A percentile compares a stretch with the other conserved stretches of the same genome.
phyloP scores from a whole-genome alignment of 2,797 vertebrate genomes.

The Lacerta bilineata region DNA sequence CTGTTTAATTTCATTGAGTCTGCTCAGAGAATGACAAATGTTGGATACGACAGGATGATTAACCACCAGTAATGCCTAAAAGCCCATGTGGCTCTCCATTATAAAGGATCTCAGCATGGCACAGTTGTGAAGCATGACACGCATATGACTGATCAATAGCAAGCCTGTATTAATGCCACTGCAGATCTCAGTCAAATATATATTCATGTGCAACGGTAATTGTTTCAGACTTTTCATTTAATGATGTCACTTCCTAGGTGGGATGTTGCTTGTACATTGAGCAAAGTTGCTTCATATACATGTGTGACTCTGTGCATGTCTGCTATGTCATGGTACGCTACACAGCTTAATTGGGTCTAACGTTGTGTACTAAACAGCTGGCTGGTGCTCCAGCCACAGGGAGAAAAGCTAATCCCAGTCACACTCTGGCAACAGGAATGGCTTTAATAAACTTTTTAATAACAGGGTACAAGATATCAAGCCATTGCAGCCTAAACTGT shows the following conservation, averaged over 20 bases:
- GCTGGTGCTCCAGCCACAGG: not conserved
- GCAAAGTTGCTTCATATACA: not conserved
- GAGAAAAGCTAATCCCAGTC: not conserved
- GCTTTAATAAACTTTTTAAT: not conserved
- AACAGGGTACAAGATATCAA: not conserved
- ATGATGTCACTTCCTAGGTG: too few relatives aligned
- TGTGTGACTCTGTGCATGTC: not conserved
- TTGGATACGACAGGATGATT: conserved; percentile 17
- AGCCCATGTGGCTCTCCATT: conserved; percentile 36
- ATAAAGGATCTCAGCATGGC: conserved; percentile 29
- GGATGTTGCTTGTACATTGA: not conserved
- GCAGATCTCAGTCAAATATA: not conserved
- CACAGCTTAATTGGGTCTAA: conserved; percentile 1
- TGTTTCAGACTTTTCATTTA: not conserved
- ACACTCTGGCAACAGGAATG: not conserved
- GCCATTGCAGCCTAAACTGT: not conserved
- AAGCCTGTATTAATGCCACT: not conserved
- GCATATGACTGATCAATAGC: not conserved
- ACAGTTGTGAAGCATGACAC: not conserved
- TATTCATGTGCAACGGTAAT: not conserved
- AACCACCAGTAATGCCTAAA: conserved; percentile 47
- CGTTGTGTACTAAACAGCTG: not conserved
- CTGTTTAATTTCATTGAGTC: not conserved
- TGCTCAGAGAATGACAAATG: not conserved
- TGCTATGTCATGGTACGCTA: not conserved